These are phyloP conservation scores for Palythoa grandis DNA, from an alignment of 92 coral and sea anemone species.

Conservation along the genomic window DNA sequence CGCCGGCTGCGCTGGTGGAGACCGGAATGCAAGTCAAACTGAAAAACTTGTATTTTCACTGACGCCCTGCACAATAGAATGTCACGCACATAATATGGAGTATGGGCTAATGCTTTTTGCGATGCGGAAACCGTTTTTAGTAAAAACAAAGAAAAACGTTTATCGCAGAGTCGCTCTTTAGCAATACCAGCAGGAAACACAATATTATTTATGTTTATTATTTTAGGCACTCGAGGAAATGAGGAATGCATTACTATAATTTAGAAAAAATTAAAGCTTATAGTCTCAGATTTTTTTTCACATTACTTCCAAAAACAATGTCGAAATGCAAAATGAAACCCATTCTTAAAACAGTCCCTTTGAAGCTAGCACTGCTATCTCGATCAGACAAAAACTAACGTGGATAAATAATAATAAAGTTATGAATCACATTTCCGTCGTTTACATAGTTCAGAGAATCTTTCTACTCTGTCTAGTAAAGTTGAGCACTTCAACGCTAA, in stretches of 20 bases:
- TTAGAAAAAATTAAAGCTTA: not conserved
- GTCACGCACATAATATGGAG: too few relatives aligned
- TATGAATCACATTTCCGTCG: too few relatives aligned
- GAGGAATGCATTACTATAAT: not conserved
- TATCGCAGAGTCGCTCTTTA: not conserved
- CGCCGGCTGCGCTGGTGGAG: too few relatives aligned
- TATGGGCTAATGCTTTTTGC: not conserved
- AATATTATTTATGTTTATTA: not conserved
- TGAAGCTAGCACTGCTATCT: too few relatives aligned
- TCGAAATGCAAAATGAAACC: not conserved
- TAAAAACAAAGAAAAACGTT: not conserved
- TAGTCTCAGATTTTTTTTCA: not conserved
- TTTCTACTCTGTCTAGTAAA: not conserved
- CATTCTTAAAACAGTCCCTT: not conserved
- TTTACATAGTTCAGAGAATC: not conserved
- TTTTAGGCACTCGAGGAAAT: not conserved
- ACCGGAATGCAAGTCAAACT: too few relatives aligned
- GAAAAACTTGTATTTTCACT: too few relatives aligned
- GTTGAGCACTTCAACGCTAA: not conserved
- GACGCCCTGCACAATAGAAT: too few relatives aligned
- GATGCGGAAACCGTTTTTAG: not conserved
- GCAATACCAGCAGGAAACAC: not conserved
- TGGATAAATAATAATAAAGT: not conserved
- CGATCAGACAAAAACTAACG: not conserved
- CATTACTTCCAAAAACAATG: not conserved